Percentiles rank a stretch among this genome's conserved stretches.
Evolutionary conservation across 2,113 vertebrate genomes (phyloP).

Genomic region (Cyrtonyx montezumae): DNA sequence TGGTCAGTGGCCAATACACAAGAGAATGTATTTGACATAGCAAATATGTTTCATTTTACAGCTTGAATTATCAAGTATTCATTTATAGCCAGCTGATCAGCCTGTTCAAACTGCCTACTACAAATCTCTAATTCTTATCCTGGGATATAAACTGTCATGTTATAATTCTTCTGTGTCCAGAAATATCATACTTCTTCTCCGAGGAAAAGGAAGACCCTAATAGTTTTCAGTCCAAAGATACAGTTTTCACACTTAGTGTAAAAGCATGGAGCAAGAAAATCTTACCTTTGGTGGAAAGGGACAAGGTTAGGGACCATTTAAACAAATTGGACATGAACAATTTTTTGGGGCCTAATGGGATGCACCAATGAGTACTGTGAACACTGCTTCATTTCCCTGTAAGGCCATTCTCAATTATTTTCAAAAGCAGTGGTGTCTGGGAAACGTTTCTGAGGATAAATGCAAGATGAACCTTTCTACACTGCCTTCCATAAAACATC

Average conservation of each 20-base stretch:
- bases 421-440: neutral
- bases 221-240: too few species aligned
- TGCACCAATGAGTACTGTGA: neutral
- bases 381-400: fast-evolving
- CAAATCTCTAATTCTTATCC: neutral
- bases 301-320: neutral
- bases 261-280: neutral
- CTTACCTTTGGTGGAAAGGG: neutral
- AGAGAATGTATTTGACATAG: neutral
- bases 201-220: too few species aligned
- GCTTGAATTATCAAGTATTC: neutral
- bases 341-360: neutral
- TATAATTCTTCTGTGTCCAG: neutral
- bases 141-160: neutral
- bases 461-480: neutral
- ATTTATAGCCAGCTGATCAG: neutral
- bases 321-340: neutral
- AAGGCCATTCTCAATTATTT: neutral
- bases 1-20: neutral
- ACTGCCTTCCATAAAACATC: neutral
- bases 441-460: neutral
- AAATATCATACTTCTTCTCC: neutral
- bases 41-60: neutral
- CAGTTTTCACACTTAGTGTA: too few species aligned
- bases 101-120: neutral